Percentiles rank a stretch among this genome's conserved stretches.
These are phyloP conservation scores for Eupithecia inturbata DNA, from an alignment of 2,888 invertebrate genomes.

Conservation along the genomic window DNA sequence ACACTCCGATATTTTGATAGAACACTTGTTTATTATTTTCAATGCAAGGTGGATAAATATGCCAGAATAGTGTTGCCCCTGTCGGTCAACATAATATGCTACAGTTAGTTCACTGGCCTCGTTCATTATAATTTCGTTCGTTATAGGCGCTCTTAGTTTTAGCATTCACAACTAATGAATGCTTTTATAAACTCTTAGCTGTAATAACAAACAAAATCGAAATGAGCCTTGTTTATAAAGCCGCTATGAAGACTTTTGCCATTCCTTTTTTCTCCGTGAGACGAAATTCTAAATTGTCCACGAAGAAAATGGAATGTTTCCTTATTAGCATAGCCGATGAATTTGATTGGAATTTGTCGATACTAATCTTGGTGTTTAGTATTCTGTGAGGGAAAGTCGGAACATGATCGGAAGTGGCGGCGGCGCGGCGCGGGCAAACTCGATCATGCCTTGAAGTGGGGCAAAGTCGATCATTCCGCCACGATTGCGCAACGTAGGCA, in stretches of 20 bases:
- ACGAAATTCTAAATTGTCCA: slow-evolving; percentile 36
- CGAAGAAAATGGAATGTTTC: slow-evolving; percentile 27
- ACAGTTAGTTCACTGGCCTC: slow-evolving; percentile 32
- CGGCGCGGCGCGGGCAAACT: slow-evolving; percentile 22
- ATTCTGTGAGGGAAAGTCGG: slow-evolving; percentile 33
- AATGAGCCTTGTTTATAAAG: slow-evolving; percentile 28
- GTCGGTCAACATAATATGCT: no score
- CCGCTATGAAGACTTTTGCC: slow-evolving; percentile 18
- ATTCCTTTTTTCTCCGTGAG: slow-evolving; percentile 29
- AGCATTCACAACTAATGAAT: slow-evolving; percentile 31
- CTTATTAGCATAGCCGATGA: slow-evolving; percentile 31
- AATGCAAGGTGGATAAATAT: no score
- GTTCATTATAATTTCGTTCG: slow-evolving; percentile 43
- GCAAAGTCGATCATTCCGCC: slow-evolving; percentile 30
- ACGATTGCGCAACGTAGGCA: slow-evolving; percentile 28
- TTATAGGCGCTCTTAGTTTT: slow-evolving; percentile 37
- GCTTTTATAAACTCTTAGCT: slow-evolving; percentile 33
- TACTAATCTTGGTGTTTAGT: slow-evolving; percentile 34
- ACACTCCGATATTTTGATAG: no score
- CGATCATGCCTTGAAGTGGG: slow-evolving; percentile 29
- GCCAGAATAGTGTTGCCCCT: no score
- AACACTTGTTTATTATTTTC: no score
- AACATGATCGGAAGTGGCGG: slow-evolving; percentile 27
- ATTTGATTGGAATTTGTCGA: slow-evolving; percentile 40
- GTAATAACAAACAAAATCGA: slow-evolving; percentile 21